These are phyloP conservation scores for Timema podura DNA, from an alignment of 2,888 invertebrate species.

Conservation along the genomic window DNA sequence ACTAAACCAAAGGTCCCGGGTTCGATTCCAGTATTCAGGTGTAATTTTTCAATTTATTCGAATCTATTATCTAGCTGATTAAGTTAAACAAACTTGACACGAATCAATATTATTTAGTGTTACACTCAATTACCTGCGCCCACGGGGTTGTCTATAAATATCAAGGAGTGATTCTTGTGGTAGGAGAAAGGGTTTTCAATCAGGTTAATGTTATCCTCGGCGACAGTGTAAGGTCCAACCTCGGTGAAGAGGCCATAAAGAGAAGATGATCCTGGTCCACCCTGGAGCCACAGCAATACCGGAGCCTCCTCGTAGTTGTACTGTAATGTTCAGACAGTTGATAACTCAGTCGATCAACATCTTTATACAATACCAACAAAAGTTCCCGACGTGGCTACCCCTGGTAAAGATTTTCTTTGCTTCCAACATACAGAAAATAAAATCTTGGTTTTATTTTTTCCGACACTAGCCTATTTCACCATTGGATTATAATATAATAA, in stretches of 20 bases:
- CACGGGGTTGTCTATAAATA: slow-evolving; percentile 66
- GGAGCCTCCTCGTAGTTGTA: slow-evolving; percentile 46
- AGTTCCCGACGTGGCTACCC: too few relatives aligned
- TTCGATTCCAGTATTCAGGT: too few relatives aligned
- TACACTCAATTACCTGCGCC: slow-evolving; percentile 47
- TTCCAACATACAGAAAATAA: neutral
- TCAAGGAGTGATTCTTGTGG: slow-evolving; percentile 58
- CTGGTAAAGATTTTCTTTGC: too few relatives aligned
- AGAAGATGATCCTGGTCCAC: slow-evolving; percentile 57
- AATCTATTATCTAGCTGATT: too few relatives aligned
- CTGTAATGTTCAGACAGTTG: slow-evolving; percentile 14
- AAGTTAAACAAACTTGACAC: too few relatives aligned
- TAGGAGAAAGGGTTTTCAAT: slow-evolving; percentile 51
- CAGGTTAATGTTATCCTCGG: slow-evolving; percentile 45
- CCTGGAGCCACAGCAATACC: slow-evolving; percentile 57
- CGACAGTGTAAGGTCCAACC: slow-evolving; percentile 56
- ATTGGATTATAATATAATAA: too few relatives aligned
- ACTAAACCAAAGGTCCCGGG: too few relatives aligned
- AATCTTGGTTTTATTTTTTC: too few relatives aligned
- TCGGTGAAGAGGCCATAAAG: slow-evolving; percentile 57
- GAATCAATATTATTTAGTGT: too few relatives aligned
- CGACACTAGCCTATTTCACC: too few relatives aligned
- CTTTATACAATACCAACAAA: too few relatives aligned
- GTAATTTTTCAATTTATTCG: too few relatives aligned
- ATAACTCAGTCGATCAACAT: neutral